Evolutionary conservation across 2,113 vertebrate species (phyloP), one percentile per base, ranked within the genome.

Genomic region (Fulmarus glacialis): DNA sequence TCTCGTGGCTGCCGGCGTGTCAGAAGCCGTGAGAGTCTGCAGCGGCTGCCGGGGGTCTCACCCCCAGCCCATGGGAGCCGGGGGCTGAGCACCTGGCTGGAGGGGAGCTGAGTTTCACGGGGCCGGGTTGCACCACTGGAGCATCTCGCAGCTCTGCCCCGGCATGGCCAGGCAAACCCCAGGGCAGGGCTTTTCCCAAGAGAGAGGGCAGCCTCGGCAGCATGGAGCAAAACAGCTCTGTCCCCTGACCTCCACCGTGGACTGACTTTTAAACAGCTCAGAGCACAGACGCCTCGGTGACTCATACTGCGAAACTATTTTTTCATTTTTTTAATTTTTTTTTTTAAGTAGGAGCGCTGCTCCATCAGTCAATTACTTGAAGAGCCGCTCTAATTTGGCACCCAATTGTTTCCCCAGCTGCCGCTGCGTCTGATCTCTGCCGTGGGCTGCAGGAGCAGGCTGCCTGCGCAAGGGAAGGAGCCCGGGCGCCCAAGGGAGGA

Each of bases 401-500:
- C 94, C 97, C 91, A 91, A 89, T 98, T 98, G 97, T 98, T 98
- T 98, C 95, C 97, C 96, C 98, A 98, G 98, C 97, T 98, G 98
- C 92, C 52, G 50, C 95, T 75, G 50, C 12, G 32, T 85, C 92
- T 71, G 95, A 93, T 95, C 77, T 50, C 70, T 26, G 67, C 91
- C 70, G 90, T 50, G 83, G 90, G 95, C 43, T 20, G 92, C 93
- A 42, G 38, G 89, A 98, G 98, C 94, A 82, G 95, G 92, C 96
- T 97, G 97, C 95, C 90, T 85, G 96, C 38, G 38, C 87, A 71
- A 59, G 89, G 90, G 64, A 84, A 74, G 92, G 75, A 97, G 87
- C 96, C 53, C 73, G 32, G 82, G 92, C 10, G 17, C 92, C 94
- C 66, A 48, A 17, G 93, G 82, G 78, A 24, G 78, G 93, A 95